Evolutionary conservation across 2,888 invertebrate species (phyloP).

Genomic region (Diabrotica balteata): DNA sequence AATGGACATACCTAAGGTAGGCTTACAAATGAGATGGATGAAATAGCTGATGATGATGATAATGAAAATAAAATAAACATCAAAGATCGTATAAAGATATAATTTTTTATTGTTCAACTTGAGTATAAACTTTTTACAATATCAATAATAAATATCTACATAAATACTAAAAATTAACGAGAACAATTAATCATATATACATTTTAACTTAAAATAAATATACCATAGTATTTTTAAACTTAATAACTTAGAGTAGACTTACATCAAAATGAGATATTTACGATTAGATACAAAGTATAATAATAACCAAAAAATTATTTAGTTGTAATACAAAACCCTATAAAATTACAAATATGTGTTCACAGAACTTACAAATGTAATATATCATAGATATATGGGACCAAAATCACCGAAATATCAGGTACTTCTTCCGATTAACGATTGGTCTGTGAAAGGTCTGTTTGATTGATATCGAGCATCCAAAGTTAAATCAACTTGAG

Average conservation of each 20-base stretch:
- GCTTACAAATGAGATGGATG: no score
- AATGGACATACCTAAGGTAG: no score
- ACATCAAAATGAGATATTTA: no score
- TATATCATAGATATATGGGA: constrained; percentile 99
- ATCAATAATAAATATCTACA: constrained; percentile 13
- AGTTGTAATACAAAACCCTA: no score
- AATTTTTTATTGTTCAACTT: constrained; percentile 1
- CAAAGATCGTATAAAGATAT: background rate
- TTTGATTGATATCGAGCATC: constrained; percentile 46
- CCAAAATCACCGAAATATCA: constrained; percentile 65
- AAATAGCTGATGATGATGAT: no score
- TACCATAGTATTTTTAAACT: no score
- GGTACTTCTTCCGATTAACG: background rate
- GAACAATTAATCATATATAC: background rate
- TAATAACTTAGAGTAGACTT: no score
- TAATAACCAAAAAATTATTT: no score
- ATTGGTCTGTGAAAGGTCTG: no score
- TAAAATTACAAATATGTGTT: constrained; percentile 63
- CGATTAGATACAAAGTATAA: no score
- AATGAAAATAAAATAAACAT: background rate
- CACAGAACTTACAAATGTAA: constrained; percentile 92
- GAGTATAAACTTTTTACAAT: constrained; percentile 11
- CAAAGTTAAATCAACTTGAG: constrained; percentile 48
- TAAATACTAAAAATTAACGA: background rate
- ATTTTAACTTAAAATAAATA: background rate